phyloP scores from a whole-genome alignment of 2,888 invertebrate species.

The Pheosia gnoma region DNA sequence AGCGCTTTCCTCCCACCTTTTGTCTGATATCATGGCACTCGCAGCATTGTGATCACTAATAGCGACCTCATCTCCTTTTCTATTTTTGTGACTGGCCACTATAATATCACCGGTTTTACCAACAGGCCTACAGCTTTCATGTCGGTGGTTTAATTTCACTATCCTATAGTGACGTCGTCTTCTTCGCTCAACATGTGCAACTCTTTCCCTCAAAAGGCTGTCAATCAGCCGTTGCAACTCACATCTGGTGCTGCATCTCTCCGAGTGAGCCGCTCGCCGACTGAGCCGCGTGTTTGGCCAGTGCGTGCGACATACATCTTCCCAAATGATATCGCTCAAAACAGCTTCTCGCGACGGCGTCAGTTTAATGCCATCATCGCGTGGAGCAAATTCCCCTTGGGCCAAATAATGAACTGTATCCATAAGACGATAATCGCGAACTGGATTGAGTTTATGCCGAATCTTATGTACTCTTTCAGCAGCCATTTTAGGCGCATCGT shows the following conservation, averaged over 20 bases:
- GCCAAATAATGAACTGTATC: slow-evolving; percentile 80
- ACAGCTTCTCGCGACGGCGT: slow-evolving; percentile 79
- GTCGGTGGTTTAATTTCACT: slow-evolving; percentile 74
- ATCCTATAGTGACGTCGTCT: slow-evolving; percentile 76
- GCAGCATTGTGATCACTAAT: slow-evolving; percentile 58
- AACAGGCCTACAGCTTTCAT: slow-evolving; percentile 68
- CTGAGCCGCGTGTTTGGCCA: slow-evolving; percentile 75
- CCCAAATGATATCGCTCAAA: slow-evolving; percentile 78
- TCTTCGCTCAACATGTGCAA: slow-evolving; percentile 74
- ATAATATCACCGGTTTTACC: slow-evolving; percentile 80
- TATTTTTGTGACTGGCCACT: slow-evolving; percentile 75
- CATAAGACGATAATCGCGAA: slow-evolving; percentile 77
- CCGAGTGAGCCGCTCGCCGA: slow-evolving; percentile 62
- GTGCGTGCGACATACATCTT: slow-evolving; percentile 78
- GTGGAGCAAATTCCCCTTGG: slow-evolving; percentile 79
- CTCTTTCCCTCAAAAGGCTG: slow-evolving; percentile 70
- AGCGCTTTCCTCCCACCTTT: slow-evolving; percentile 46
- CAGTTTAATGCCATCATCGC: slow-evolving; percentile 77
- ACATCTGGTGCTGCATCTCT: slow-evolving; percentile 63
- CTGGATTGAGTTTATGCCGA: slow-evolving; percentile 75
- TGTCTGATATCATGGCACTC: slow-evolving; percentile 49
- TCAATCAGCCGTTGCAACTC: slow-evolving; percentile 76
- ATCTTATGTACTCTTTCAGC: slow-evolving; percentile 77
- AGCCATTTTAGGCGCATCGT: slow-evolving; percentile 68
- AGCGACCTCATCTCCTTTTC: slow-evolving; percentile 53